Conservation (phyloP, 2,113 vertebrate species). For the Vicugna pacos region DNA sequence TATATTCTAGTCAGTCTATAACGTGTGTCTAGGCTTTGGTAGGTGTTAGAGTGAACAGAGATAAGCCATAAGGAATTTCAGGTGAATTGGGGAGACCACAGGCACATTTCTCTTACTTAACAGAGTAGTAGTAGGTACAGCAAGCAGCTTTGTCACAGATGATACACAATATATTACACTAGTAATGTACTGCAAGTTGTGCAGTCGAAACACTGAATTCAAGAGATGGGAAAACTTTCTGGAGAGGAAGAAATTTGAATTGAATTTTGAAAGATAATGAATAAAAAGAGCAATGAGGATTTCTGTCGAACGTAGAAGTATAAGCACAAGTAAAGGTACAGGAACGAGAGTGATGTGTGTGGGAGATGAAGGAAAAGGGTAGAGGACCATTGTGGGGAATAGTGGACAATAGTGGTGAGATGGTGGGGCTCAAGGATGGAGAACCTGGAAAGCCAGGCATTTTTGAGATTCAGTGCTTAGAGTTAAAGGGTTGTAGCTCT, state of each 20-base stretch:
- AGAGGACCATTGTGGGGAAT: neutral
- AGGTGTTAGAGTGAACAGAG: neutral
- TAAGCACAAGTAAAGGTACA: neutral
- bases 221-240: slow-evolving; percentile 23
- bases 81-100: neutral
- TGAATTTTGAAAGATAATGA: slow-evolving; percentile 45
- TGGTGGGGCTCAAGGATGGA: neutral
- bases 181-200: neutral
- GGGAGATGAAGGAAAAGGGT: neutral
- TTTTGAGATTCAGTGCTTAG: neutral
- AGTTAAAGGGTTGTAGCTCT: neutral
- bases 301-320: neutral
- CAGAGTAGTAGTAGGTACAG: neutral
- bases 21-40: neutral
- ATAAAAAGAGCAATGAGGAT: slow-evolving; percentile 10
- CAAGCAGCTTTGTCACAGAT: neutral
- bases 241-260: neutral
- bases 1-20: slow-evolving; percentile 32
- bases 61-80: neutral
- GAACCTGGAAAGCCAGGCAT: neutral
- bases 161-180: neutral
- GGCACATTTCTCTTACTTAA: neutral
- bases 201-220: neutral
- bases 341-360: neutral
- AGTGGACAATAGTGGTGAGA: neutral